These are phyloP conservation scores for Epirrhoe alternata DNA, from an alignment of 2,888 invertebrate genomes.

Conservation along the genomic window DNA sequence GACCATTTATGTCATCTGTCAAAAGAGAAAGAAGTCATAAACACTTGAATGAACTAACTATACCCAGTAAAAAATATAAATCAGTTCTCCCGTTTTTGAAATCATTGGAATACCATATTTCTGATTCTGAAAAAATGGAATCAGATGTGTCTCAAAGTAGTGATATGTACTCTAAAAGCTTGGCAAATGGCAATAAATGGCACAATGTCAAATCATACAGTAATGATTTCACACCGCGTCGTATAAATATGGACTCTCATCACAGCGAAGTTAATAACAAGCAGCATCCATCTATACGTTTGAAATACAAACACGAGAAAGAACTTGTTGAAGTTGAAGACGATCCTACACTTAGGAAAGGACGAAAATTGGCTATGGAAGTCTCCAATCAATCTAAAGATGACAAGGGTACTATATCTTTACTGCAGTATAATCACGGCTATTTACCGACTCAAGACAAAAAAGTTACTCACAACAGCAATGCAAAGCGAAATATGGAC, in stretches of 20 bases:
- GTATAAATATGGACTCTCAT: constrained; percentile 56
- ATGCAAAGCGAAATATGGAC: constrained; percentile 36
- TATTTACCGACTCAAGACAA: constrained; percentile 57
- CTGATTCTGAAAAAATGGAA: constrained; percentile 46
- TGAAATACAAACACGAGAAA: constrained; percentile 63
- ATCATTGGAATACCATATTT: constrained; percentile 63
- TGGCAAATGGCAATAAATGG: constrained; percentile 69
- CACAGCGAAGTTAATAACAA: constrained; percentile 47
- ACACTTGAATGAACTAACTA: constrained; percentile 43
- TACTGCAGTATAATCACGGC: constrained; percentile 71
- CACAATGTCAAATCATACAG: constrained; percentile 72
- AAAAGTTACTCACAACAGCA: constrained; percentile 33
- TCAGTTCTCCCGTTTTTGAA: constrained; percentile 70
- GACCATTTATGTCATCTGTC: constrained; percentile 41
- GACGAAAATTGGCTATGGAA: constrained; percentile 59
- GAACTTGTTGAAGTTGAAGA: constrained; percentile 52
- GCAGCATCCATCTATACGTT: constrained; percentile 57
- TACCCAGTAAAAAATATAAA: constrained; percentile 53
- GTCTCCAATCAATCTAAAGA: constrained; percentile 64
- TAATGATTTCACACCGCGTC: constrained; percentile 68
- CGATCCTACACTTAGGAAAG: constrained; percentile 56
- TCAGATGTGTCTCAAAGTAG: constrained; percentile 42
- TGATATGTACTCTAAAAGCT: constrained; percentile 62
- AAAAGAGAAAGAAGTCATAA: constrained; percentile 43
- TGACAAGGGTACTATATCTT: constrained; percentile 58